A percentile compares a stretch with the other conserved stretches of the same genome.
Conservation (phyloP, 2,797 vertebrate species). For the Heteromormyrus szaboi region DNA sequence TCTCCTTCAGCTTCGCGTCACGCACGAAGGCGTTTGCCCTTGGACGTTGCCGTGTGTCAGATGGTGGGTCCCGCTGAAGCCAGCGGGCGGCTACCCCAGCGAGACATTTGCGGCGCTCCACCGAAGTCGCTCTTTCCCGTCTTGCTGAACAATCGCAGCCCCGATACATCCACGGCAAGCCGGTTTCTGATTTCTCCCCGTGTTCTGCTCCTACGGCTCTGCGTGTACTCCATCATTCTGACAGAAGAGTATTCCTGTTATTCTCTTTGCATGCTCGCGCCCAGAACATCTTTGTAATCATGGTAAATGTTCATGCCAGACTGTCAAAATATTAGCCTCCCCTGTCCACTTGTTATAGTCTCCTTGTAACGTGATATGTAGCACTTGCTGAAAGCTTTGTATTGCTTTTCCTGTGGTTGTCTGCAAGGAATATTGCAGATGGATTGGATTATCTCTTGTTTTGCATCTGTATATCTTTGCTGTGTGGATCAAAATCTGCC, state of each 20-base stretch:
- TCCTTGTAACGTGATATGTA: slow-evolving; percentile 12
- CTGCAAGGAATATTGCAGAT: not conserved
- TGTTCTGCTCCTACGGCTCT: slow-evolving; percentile 20
- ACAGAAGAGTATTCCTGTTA: not conserved
- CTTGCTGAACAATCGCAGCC: not conserved
- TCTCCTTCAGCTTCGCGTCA: not conserved
- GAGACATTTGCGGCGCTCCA: not conserved
- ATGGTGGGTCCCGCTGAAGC: not conserved
- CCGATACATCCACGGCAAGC: not conserved
- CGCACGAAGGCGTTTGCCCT: not conserved
- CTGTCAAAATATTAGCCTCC: slow-evolving; percentile 10
- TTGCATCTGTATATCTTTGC: not conserved
- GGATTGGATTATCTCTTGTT: not conserved
- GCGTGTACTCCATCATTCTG: not conserved
- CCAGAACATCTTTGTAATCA: not conserved
- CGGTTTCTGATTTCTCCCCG: not conserved
- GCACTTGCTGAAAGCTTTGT: not conserved
- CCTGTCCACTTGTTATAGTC: not conserved
- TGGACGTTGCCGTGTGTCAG: not conserved
- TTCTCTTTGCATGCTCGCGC: not conserved
- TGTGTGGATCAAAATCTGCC: not conserved
- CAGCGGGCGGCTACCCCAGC: not conserved
- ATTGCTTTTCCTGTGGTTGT: not conserved
- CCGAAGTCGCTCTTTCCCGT: not conserved
- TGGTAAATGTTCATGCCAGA: not conserved